A percentile compares a stretch with the other conserved stretches of the same genome.
Evolutionary conservation across 2,113 vertebrate genomes (phyloP).

Genomic region (Turdus rufiventris): DNA sequence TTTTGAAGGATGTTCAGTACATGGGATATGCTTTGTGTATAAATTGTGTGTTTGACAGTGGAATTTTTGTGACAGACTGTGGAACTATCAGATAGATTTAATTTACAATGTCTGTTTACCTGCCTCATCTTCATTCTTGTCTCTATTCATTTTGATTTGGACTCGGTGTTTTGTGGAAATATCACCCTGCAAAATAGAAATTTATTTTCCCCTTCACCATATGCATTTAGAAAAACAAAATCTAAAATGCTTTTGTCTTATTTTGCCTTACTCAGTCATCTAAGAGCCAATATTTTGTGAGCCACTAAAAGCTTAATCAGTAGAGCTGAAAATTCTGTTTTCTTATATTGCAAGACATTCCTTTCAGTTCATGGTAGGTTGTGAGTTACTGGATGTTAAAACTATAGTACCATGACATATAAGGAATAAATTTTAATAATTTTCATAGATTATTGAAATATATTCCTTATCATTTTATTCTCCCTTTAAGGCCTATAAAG

Average conservation of each 20-base stretch:
- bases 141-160: neutral
- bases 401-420: neutral
- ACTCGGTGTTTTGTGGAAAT: neutral
- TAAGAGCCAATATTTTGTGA: neutral
- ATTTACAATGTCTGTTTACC: neutral
- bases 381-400: slow-evolving; percentile 16
- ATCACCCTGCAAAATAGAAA: neutral
- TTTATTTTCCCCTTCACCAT: neutral
- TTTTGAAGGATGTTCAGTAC: neutral
- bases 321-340: neutral
- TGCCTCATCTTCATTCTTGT: neutral
- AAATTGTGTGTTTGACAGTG: neutral
- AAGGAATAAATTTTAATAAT: slow-evolving; percentile 38
- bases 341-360: neutral
- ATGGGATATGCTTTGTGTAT: neutral
- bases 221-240: neutral
- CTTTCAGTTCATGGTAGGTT: neutral
- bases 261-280: neutral
- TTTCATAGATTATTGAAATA: slow-evolving; percentile 36
- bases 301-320: neutral
- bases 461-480: slow-evolving; percentile 46
- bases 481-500: slow-evolving; percentile 45
- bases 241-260: neutral
- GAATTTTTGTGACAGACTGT: neutral
- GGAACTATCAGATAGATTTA: neutral